Percentiles rank a stretch among this genome's conserved stretches.
Evolutionary conservation across 2,888 invertebrate species (phyloP).

Genomic region (Amaurobius ferox): DNA sequence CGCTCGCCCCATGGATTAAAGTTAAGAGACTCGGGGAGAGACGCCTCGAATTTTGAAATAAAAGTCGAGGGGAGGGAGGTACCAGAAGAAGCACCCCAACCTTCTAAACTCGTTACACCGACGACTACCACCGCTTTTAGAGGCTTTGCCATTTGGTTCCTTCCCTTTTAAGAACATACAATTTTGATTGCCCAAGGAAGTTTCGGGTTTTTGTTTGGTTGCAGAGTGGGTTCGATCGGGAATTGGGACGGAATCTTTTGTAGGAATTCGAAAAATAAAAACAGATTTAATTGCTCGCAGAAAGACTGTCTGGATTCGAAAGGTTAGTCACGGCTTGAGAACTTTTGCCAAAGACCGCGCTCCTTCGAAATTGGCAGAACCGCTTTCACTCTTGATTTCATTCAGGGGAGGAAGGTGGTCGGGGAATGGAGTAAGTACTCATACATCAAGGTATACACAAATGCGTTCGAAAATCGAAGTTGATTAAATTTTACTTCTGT

Average conservation of each 20-base stretch:
- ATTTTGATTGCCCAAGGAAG: constrained; percentile 65
- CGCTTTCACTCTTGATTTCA: constrained; percentile 8
- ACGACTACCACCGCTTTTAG: constrained; percentile 24
- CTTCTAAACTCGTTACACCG: constrained; percentile 47
- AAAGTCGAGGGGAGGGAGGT: constrained; percentile 9
- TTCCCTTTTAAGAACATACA: constrained; percentile 57
- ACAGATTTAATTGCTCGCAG: constrained; percentile 17
- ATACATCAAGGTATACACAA: not conserved
- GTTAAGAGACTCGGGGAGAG: constrained; percentile 45
- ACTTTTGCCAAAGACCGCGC: not conserved
- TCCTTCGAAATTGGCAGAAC: not conserved
- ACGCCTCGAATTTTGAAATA: constrained; percentile 46
- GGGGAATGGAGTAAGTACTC: not conserved
- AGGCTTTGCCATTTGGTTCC: constrained; percentile 20
- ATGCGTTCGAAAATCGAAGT: too few relatives aligned
- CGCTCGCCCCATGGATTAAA: constrained; percentile 61
- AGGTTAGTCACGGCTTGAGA: not conserved
- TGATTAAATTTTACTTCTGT: too few relatives aligned
- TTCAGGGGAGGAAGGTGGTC: not conserved
- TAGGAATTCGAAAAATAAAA: constrained; percentile 7
- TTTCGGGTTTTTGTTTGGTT: constrained; percentile 43
- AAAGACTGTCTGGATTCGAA: constrained; percentile 1
- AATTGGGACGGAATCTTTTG: constrained; percentile 3
- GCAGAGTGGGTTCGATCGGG: constrained; percentile 2
- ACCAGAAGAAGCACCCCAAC: constrained; percentile 10